A percentile compares a stretch with the other conserved stretches of the same genome.
Conservation (phyloP, 2,113 vertebrate species). For the Zosterops pallidus region DNA sequence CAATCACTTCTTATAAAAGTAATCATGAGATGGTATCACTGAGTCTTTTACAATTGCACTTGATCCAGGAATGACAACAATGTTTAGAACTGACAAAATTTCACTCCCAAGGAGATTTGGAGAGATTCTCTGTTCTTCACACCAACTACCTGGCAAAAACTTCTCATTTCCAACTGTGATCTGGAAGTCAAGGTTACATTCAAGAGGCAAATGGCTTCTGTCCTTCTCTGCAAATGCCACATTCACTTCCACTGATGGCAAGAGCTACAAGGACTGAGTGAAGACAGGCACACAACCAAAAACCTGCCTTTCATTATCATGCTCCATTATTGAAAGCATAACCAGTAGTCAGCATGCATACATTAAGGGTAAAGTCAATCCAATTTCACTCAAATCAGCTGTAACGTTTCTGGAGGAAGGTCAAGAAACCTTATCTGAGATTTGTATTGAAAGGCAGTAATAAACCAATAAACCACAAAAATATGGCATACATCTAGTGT, state of each 20-base stretch:
- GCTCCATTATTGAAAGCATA: fast-evolving
- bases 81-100: not conserved
- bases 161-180: not conserved
- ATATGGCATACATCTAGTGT: not conserved
- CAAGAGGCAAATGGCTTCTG: not conserved
- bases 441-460: not conserved
- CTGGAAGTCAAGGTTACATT: not conserved
- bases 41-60: not conserved
- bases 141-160: not conserved
- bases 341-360: not conserved
- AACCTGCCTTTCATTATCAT: not conserved
- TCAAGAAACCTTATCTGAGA: not conserved
- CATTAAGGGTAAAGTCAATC: not conserved
- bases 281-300: not conserved
- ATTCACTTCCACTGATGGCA: not conserved
- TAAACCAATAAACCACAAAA: not conserved
- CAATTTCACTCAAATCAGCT: not conserved
- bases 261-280: not conserved
- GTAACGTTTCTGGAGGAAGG: not conserved
- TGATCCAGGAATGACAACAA: not conserved
- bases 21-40: not conserved
- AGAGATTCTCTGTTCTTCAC: not conserved
- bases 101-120: not conserved
- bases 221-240: not conserved
- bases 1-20: not conserved